Conservation (phyloP, 1,140 invertebrate genomes). For the Akabosia matsudoensis region DNA sequence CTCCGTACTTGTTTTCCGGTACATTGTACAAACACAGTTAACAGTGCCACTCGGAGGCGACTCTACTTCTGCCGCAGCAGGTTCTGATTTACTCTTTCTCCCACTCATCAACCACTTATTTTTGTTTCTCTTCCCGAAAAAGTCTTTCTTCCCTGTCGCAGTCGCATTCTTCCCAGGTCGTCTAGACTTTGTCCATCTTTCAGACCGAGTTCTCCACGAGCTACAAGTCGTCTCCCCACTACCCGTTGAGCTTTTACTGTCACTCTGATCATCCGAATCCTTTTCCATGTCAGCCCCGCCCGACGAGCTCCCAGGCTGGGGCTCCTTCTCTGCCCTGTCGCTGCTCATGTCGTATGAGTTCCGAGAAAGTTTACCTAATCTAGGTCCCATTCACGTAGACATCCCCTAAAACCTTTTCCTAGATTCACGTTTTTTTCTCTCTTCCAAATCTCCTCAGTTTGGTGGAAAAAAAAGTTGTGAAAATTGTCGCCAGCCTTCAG, state of each 20-base stretch:
- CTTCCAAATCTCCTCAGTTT: not conserved
- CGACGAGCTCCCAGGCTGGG: not conserved
- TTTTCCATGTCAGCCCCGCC: not conserved
- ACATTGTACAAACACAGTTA: constrained; percentile 44
- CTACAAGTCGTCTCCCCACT: constrained; percentile 36
- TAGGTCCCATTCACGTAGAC: constrained; percentile 42
- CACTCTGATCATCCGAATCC: constrained; percentile 28
- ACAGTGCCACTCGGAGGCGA: constrained; percentile 32
- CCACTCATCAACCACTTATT: constrained; percentile 43
- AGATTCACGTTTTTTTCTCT: not conserved
- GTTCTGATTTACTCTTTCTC: constrained; percentile 34
- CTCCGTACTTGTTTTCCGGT: constrained; percentile 39
- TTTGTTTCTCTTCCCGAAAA: constrained; percentile 43
- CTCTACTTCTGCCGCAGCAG: constrained; percentile 7
- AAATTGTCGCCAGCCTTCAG: not conserved
- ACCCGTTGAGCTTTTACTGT: constrained; percentile 35
- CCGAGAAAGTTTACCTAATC: constrained; percentile 38
- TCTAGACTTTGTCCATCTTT: constrained; percentile 39
- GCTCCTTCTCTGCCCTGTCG: constrained; percentile 17
- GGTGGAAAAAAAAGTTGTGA: not conserved
- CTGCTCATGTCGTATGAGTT: constrained; percentile 44
- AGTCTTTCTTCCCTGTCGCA: constrained; percentile 35
- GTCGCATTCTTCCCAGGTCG: constrained; percentile 1
- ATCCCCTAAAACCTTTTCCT: too few relatives aligned
- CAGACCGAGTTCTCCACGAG: constrained; percentile 33